A percentile compares a stretch with the other conserved stretches of the same genome.
Conservation (phyloP, 2,797 vertebrate genomes). For the Nothura maculosa region DNA sequence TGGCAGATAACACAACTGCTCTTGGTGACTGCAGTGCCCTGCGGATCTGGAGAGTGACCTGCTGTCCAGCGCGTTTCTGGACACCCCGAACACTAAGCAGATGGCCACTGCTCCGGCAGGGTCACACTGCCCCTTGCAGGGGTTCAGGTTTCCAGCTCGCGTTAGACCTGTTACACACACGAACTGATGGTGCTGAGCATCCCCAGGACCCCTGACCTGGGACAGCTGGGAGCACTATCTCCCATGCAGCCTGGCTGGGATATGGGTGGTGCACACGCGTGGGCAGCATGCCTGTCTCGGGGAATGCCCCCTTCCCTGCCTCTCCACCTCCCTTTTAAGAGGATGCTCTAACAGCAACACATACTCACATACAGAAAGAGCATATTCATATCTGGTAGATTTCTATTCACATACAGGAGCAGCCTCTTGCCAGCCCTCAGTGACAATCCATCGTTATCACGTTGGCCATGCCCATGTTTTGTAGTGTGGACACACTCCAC, state of each 20-base stretch:
- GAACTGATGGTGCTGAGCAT: neutral
- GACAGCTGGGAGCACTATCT: neutral
- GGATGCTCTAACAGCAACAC: rapidly evolving
- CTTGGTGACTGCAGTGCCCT: rapidly evolving
- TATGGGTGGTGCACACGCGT: neutral
- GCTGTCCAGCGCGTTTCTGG: rapidly evolving
- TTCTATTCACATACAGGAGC: rapidly evolving
- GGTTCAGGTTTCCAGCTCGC: neutral
- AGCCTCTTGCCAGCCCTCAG: neutral
- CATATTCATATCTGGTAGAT: too few relatives aligned
- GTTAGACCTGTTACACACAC: neutral
- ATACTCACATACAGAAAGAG: too few relatives aligned
- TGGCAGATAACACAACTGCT: neutral
- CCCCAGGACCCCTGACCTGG: too few relatives aligned
- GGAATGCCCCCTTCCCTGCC: neutral
- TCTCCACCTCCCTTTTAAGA: neutral
- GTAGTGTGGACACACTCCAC: rapidly evolving
- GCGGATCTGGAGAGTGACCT: neutral
- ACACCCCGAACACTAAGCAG: neutral
- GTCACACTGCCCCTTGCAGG: neutral
- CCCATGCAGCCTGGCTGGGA: too few relatives aligned
- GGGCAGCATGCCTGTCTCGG: too few relatives aligned
- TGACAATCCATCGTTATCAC: rapidly evolving
- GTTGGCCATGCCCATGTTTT: neutral
- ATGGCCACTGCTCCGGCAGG: rapidly evolving